Conservation (phyloP, 2,888 invertebrate genomes). For the Pocota personata region DNA sequence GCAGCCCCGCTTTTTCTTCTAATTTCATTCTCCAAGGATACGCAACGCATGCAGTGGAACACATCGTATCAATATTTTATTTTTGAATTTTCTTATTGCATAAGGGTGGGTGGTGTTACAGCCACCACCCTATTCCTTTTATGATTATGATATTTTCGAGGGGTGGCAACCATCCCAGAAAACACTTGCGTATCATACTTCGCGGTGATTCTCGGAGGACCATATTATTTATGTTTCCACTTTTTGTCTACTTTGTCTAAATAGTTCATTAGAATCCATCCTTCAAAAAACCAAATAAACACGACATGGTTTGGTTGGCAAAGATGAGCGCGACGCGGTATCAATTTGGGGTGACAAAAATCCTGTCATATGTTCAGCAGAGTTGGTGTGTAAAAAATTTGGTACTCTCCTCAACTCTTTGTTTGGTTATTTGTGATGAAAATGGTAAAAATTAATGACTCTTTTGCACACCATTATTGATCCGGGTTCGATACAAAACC, state of each 20-base stretch:
- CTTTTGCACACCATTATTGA: conserved; percentile 51
- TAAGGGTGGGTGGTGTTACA: conserved; percentile 19
- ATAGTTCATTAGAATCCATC: conserved; percentile 66
- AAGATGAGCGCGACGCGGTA: conserved; percentile 3
- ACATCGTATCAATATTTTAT: conserved; percentile 68
- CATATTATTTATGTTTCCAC: conserved; percentile 34
- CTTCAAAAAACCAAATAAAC: conserved; percentile 68
- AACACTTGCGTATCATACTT: conserved; percentile 19
- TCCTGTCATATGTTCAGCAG: conserved; percentile 63
- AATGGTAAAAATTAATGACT: conserved; percentile 35
- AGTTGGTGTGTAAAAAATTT: conserved; percentile 8
- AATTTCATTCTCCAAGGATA: conserved; percentile 17
- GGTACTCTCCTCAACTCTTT: conserved; percentile 28
- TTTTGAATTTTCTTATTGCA: conserved; percentile 32
- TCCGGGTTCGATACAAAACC: conserved; percentile 44
- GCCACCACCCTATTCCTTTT: conserved; percentile 2
- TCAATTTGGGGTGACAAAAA: conserved; percentile 50
- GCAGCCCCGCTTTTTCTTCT: not conserved
- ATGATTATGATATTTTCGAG: conserved; percentile 53
- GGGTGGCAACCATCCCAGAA: conserved; percentile 27
- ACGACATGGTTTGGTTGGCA: conserved; percentile 19
- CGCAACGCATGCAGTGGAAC: conserved; percentile 16
- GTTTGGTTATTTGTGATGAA: conserved; percentile 24
- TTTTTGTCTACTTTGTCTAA: conserved; percentile 47
- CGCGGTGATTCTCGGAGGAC: conserved; percentile 45